Base-by-base conservation (phyloP, 2,797 vertebrate species). In the Anguilla marmorata region DNA sequence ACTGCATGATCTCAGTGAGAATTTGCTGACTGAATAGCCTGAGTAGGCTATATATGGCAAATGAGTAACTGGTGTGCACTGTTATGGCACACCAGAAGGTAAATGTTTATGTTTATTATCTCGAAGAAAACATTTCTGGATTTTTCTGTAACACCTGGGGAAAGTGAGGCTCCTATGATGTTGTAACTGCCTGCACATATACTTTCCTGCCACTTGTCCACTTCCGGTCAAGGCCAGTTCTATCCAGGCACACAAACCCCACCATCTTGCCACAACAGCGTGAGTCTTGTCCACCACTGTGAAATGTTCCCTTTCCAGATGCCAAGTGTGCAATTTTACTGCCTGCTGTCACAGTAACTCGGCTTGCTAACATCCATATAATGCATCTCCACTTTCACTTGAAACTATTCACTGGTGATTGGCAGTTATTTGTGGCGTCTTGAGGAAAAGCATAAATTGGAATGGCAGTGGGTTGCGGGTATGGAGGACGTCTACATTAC, bases 341-440 rank as follows among this genome's bases (percentile, higher is more conserved):
- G 60, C 66, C 19, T 21, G 69, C 63, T 37, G 63, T 41, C 60
- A 41, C 86, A 45, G 24, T 45, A 14, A 58, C 37, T 63, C n/a
- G 37, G 74, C 86, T 41, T 24, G 12, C 60, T 21, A 66, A 66
- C 87, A 76, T 79, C 50, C 8, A 79, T 24, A 27, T 24, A 21
- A 83, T 30, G 79, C 85, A 9, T 52, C 76, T 48, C 66, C 84
- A 86, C 27, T 60, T 83, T 82, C 72, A 37, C 19, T 30, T 86
- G 48, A 54, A 69, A 41, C 84, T 60, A 54, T 45, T 83, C 41
- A 19, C 74, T n/a, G 4, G 48, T 74, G 56, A 86, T 60, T n/a
- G 12, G 5, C 41, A 52, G 41, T 33, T 24, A 76, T 85, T 41
- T 56, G 33, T 9, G 48, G 82, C 41, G 11, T 33, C 21, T 50